Evolutionary conservation across 1,140 invertebrate genomes (phyloP), one percentile per base, ranked within the genome.

Genomic region (Charaxes varanes): DNA sequence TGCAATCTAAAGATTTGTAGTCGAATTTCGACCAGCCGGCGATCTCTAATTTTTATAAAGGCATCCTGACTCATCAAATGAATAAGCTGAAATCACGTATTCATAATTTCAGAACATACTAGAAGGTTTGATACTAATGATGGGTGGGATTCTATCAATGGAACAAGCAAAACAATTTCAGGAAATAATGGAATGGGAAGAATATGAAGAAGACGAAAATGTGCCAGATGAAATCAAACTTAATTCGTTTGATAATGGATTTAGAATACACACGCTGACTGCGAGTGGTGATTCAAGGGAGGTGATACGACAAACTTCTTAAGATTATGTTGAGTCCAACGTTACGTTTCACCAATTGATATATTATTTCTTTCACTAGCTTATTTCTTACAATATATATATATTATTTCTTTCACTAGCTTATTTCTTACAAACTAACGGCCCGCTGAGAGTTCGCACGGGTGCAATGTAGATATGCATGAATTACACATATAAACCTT

Each of bases 81-180:
- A 21, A 2, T 21, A 10, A 1, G 7, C 4, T 19, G 0, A 13
- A 19, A 6, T 10, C 8, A 19, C 2, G 6, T 28, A 4, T n/a
- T 23, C 13, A 24, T 40, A 22, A 27, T 23, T 52, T 53, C 55
- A 87, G 72, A 52, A 86, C 13, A 56, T 90, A 15, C 58, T 76
- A 41, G 74, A 85, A 53, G 90, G 87, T 7, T 67, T 91, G 3
- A 71, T 79, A 6, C 80, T 90, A 37, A 84, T 90, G 56, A 87
- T 91, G 82, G 89, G 90, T 1, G 86, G 86, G 22, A 66, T 79
- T 7, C 63, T 91, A 19, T 85, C 58, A 0, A 31, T 65, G 1
- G 72, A 87, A 4, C 84, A 91, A 42, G 58, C 53, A 2, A 50
- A 35, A 6, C 57, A 85, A 8, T 86, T 89, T 26, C 65, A 62